Evolutionary conservation across 2,113 vertebrate genomes (phyloP).

Genomic region (Sciurus niger): DNA sequence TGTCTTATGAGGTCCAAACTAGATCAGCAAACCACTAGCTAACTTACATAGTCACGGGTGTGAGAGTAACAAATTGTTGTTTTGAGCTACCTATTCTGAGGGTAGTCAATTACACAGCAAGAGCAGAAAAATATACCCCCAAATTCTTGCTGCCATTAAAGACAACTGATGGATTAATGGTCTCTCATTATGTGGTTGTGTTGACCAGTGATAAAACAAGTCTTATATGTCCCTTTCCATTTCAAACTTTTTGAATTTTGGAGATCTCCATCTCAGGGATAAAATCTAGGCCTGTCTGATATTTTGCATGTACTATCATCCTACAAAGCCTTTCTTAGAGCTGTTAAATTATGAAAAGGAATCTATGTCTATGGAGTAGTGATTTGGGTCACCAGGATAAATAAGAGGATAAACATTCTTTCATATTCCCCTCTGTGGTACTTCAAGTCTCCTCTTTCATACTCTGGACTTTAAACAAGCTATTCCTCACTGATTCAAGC

Average conservation of each 20-base stretch:
- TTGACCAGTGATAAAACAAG: neutral
- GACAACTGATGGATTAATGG: neutral
- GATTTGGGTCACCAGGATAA: neutral
- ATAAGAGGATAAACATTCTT: neutral
- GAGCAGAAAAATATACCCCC: rapidly evolving
- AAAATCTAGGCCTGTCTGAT: neutral
- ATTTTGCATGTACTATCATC: rapidly evolving
- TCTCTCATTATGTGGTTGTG: neutral
- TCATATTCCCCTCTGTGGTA: neutral
- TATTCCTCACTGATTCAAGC: neutral
- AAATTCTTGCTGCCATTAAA: neutral
- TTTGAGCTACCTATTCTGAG: neutral
- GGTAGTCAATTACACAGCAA: neutral
- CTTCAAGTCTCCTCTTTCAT: neutral
- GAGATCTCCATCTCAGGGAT: neutral
- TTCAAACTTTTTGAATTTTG: neutral
- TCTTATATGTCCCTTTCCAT: neutral
- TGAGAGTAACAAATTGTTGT: neutral
- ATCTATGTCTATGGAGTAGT: neutral
- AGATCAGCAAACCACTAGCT: neutral
- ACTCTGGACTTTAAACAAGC: neutral
- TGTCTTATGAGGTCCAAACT: neutral
- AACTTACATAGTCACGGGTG: neutral
- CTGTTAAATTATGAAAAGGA: slow-evolving; percentile 15
- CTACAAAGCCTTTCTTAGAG: neutral